Conservation (phyloP, 2,797 vertebrate species). For the Liparis tanakae region DNA sequence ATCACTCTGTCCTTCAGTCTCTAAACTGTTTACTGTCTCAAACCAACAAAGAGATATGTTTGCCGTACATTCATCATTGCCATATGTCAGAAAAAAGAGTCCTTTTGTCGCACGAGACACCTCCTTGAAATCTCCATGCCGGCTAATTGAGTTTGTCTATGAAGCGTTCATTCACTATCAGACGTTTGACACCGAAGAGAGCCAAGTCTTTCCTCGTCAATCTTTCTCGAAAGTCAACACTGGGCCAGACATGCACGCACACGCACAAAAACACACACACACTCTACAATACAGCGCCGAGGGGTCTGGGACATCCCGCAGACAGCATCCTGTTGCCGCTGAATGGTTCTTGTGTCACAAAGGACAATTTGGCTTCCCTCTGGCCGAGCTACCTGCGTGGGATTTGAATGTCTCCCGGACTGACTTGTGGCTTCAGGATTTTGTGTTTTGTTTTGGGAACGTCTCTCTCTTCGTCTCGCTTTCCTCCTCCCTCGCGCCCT, state of each 20-base stretch:
- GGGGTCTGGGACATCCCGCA: constrained; percentile 79
- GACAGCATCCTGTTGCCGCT: constrained; percentile 82
- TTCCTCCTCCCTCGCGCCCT: constrained; percentile 47
- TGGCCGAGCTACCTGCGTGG: constrained; percentile 81
- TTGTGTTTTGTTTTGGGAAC: constrained; percentile 70
- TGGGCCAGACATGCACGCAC: constrained; percentile 65
- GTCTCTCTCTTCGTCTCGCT: constrained; percentile 53
- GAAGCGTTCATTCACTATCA: constrained; percentile 70
- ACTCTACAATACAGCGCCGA: constrained; percentile 75
- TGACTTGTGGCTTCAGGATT: constrained; percentile 76
- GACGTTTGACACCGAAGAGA: constrained; percentile 65
- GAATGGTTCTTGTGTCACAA: constrained; percentile 82
- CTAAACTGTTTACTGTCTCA: constrained; percentile 57
- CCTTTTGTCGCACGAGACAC: constrained; percentile 64
- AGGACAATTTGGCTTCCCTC: constrained; percentile 80
- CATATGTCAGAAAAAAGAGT: constrained; percentile 62
- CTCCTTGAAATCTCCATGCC: constrained; percentile 66
- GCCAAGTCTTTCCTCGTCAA: constrained; percentile 68
- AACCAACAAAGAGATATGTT: constrained; percentile 63
- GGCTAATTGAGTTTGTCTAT: constrained; percentile 78
- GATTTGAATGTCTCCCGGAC: constrained; percentile 76
- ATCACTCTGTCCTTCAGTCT: constrained; percentile 38
- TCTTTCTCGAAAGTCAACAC: constrained; percentile 75
- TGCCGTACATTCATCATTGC: constrained; percentile 58
- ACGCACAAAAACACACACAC: not conserved